Evolutionary conservation across 2,797 vertebrate genomes (phyloP).

Genomic region (Pseudochromis fuscus): DNA sequence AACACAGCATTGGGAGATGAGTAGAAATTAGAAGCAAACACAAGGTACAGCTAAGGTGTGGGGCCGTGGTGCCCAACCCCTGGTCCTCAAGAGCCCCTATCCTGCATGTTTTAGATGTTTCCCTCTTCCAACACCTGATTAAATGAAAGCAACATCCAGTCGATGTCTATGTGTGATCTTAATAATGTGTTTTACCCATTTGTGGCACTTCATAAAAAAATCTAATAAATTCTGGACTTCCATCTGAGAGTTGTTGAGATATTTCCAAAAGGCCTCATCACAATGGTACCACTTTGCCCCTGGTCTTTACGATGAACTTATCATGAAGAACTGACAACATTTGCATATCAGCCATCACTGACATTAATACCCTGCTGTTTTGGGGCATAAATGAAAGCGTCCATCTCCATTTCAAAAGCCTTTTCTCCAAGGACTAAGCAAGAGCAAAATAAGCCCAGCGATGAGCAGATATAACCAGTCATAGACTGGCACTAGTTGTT

Average conservation of each 20-base stretch:
- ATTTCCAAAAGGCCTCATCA: neutral
- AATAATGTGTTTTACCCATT: too few species aligned
- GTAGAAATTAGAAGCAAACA: too few species aligned
- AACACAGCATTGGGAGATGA: too few species aligned
- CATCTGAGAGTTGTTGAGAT: neutral
- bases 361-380: neutral
- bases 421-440: neutral
- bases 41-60: too few species aligned
- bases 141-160: too few species aligned
- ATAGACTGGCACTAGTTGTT: conserved; percentile 28
- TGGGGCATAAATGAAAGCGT: neutral
- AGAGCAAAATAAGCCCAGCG: neutral
- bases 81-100: too few species aligned
- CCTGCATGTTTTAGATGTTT: too few species aligned
- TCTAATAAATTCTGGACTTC: too few species aligned
- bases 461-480: conserved; percentile 7
- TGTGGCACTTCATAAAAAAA: too few species aligned
- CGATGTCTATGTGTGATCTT: too few species aligned
- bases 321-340: neutral
- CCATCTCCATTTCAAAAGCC: conserved; percentile 21
- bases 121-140: too few species aligned
- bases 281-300: neutral
- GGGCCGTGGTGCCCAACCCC: too few species aligned
- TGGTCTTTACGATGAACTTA: neutral
- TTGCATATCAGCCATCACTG: neutral